Percentiles rank a stretch among this genome's conserved stretches.
phyloP scores from a whole-genome alignment of 92 coral and sea anemone genomes.

The Epizoanthus ramosus region DNA sequence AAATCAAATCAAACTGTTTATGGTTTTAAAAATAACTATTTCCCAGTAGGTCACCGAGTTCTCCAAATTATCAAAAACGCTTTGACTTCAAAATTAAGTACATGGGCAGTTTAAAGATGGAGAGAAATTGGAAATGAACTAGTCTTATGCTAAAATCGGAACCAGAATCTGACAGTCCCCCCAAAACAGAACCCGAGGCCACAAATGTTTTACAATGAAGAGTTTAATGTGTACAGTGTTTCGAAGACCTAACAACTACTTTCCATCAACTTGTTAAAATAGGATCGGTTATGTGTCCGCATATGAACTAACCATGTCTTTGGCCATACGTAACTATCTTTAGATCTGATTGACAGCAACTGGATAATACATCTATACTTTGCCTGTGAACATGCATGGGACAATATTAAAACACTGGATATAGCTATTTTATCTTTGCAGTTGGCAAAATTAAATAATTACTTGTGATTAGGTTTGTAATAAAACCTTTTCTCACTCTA shows the following conservation, averaged over 20 bases:
- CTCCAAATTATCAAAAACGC: too few relatives aligned
- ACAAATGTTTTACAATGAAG: conserved; percentile 5
- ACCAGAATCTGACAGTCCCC: neutral
- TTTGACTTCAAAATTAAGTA: too few relatives aligned
- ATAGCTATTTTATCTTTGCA: neutral
- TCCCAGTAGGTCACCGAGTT: too few relatives aligned
- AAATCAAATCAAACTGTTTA: too few relatives aligned
- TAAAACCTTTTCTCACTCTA: neutral
- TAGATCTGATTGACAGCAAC: conserved; percentile 12
- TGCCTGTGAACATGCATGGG: conserved; percentile 35
- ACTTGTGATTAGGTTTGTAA: neutral
- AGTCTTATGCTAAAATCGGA: too few relatives aligned
- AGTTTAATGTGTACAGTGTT: conserved; percentile 42
- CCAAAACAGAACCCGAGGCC: conserved; percentile 1
- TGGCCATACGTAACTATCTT: conserved; percentile 45
- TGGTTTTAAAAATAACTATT: too few relatives aligned
- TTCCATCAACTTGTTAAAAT: conserved; percentile 38
- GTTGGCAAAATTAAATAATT: neutral
- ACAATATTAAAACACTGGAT: neutral
- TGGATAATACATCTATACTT: neutral
- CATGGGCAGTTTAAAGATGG: too few relatives aligned
- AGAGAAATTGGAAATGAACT: too few relatives aligned
- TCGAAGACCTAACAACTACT: conserved; percentile 22
- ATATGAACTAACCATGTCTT: conserved; percentile 37
- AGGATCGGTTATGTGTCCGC: conserved; percentile 14